Conservation (phyloP, 2,888 invertebrate genomes). For the Strigamia maritima region DNA sequence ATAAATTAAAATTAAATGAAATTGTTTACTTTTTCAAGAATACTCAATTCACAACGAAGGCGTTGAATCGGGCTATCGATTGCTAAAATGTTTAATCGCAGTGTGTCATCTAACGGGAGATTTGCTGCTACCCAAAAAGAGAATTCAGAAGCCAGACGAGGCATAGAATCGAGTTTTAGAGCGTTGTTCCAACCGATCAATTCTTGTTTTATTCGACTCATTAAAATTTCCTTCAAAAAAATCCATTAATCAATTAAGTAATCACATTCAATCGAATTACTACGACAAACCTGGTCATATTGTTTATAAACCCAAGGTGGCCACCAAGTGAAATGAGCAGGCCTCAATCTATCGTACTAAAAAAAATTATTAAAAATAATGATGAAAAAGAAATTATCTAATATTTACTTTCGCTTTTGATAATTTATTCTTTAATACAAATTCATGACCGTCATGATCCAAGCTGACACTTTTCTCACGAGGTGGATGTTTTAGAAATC, state of each 20-base stretch:
- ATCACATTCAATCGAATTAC: neutral
- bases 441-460: conserved; percentile 21
- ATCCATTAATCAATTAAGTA: no score
- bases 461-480: conserved; percentile 36
- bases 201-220: conserved; percentile 50
- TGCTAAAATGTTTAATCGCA: conserved; percentile 63
- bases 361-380: neutral
- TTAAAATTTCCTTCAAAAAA: conserved; percentile 47
- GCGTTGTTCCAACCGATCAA: conserved; percentile 51
- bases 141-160: conserved; percentile 65
- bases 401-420: conserved; percentile 39
- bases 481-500: conserved; percentile 41
- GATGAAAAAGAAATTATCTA: neutral
- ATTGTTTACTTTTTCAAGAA: conserved; percentile 53
- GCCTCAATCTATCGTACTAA: neutral
- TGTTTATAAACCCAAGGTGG: conserved; percentile 66
- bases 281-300: conserved; percentile 58
- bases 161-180: conserved; percentile 54
- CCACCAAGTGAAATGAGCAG: conserved; percentile 61
- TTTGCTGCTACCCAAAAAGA: conserved; percentile 80
- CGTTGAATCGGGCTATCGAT: conserved; percentile 68
- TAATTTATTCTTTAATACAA: conserved; percentile 36
- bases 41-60: conserved; percentile 59
- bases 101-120: conserved; percentile 65
- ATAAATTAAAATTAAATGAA: no score